phyloP scores from a whole-genome alignment of 2,113 vertebrate genomes.

The Cololabis saira region DNA sequence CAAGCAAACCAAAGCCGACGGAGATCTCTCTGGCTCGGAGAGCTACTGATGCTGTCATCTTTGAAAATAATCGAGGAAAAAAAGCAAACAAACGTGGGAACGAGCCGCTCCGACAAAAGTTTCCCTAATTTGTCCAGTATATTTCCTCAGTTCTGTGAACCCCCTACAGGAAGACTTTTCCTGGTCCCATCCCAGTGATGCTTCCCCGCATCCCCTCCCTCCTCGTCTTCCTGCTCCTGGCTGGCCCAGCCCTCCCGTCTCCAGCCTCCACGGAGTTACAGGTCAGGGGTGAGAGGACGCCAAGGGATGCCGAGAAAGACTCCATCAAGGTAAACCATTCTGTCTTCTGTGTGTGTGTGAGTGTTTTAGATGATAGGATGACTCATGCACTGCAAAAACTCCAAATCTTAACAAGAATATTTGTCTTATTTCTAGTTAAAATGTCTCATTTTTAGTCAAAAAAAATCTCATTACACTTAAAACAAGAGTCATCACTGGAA shows the following conservation, averaged over 20 bases:
- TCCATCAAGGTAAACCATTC: constrained; percentile 60
- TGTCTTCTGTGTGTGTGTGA: too few species aligned
- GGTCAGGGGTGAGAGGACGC: constrained; percentile 50
- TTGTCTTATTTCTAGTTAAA: too few species aligned
- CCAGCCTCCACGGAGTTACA: constrained; percentile 35
- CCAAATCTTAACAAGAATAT: too few species aligned
- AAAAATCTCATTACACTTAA: too few species aligned
- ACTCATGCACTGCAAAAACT: too few species aligned
- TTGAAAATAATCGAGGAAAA: not conserved
- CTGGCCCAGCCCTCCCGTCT: constrained; percentile 39
- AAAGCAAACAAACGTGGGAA: not conserved
- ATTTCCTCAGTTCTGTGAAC: not conserved
- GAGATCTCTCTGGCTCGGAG: not conserved
- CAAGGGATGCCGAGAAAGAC: constrained; percentile 47
- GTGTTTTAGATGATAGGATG: too few species aligned
- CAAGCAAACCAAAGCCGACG: not conserved
- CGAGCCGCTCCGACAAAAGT: not conserved
- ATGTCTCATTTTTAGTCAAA: too few species aligned
- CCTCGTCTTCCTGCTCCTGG: constrained; percentile 58
- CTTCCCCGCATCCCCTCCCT: constrained; percentile 24
- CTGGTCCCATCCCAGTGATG: constrained; percentile 27
- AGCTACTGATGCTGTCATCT: not conserved
- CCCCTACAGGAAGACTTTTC: not conserved
- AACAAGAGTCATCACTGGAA: too few species aligned
- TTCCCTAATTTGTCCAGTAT: not conserved